These are phyloP conservation scores for Alcedo quadribrachys DNA, from an alignment of 2,797 vertebrate species.

Conservation along the genomic window DNA sequence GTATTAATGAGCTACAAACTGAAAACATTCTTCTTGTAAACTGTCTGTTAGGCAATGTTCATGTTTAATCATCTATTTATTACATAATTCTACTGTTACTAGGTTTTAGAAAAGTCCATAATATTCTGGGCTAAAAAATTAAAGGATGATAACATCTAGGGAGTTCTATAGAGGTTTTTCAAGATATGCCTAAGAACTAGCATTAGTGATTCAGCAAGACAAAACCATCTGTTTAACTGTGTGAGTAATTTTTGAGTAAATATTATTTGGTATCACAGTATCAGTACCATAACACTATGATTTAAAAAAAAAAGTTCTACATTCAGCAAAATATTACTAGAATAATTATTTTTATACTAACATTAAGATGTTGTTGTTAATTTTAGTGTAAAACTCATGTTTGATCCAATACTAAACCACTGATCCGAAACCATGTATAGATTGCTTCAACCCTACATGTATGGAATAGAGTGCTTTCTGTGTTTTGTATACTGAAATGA, in stretches of 20 bases:
- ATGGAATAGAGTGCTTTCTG: neutral
- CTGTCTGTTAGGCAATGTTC: neutral
- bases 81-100: neutral
- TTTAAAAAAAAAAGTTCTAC: neutral
- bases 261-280: neutral
- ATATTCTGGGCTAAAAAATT: neutral
- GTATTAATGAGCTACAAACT: neutral
- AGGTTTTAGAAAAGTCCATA: neutral
- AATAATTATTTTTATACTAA: too few species aligned
- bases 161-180: neutral
- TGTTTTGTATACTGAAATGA: neutral
- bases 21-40: neutral
- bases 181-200: neutral
- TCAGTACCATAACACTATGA: neutral
- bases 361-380: too few species aligned
- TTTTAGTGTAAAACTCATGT: neutral
- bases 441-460: neutral
- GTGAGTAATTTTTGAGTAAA: neutral
- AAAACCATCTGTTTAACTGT: rapidly evolving
- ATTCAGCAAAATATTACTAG: too few species aligned
- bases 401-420: neutral
- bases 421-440: neutral
- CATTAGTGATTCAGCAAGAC: neutral
- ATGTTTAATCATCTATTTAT: neutral
- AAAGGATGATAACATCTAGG: neutral